Base-by-base conservation (phyloP, 2,113 vertebrate species). In the Tringa solitaria region DNA sequence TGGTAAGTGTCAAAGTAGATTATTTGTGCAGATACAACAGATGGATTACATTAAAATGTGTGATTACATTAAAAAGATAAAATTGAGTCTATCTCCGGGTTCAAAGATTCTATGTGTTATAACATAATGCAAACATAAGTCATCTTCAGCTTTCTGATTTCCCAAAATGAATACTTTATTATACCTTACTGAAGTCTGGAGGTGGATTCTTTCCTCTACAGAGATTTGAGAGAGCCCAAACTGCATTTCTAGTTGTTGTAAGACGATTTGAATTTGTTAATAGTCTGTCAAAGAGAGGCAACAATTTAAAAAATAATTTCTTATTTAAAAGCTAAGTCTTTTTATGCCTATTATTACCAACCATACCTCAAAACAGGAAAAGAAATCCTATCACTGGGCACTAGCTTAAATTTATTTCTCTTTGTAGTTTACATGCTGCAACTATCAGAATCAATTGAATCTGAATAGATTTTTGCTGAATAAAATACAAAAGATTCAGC, bases 171-270 rank as follows among this genome's bases (percentile, higher is more conserved):
- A 11, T 57, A 73, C 43, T 96, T 90, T 77, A 13, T 85, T 96
- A 92, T 97, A 99, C 99, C 98, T 99, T 99, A 92, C 97, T 98
- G 84, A 99, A 99, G 93, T 99, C 98, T 75, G 99, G 99, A 96
- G 99, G 99, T 65, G 99, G 99, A 90, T 99, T 99, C 97, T 99
- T 99, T 75, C 99, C 99, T 97, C 99, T 98, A 96, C 99, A 99
- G 78, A 99, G 98, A 96, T 99, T 99, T 56, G 99, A 99, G 61
- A 99, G 98, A 4, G 99, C 99, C 99, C 99, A 99, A 13, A 99
- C 99, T 46, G 99, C 99, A 92, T 99, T 99, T 96, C 99, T 98
- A 69, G 98, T 99, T 92, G 99, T 99, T 86, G 99, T 99, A 92
- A 99, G 98, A 89, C 99, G 98, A 94, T 98, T 99, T 13, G 99